Percentiles rank a stretch among this genome's conserved stretches.
These are phyloP conservation scores for Umimayanthus chanpuru DNA, from an alignment of 92 coral and sea anemone genomes.

Conservation along the genomic window DNA sequence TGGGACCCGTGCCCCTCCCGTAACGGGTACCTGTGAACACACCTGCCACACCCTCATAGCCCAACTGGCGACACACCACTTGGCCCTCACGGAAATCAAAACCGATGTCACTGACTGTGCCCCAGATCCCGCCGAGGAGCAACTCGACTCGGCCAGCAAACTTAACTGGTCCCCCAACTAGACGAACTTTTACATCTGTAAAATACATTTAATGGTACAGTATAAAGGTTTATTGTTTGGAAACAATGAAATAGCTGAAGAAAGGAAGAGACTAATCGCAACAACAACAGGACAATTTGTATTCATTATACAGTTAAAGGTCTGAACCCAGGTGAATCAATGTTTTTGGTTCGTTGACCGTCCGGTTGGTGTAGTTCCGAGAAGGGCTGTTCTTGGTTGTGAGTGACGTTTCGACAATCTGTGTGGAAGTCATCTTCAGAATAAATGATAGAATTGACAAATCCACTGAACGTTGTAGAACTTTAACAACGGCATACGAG, in stretches of 20 bases:
- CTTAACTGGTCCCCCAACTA: neutral
- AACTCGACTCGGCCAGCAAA: slow-evolving; percentile 27
- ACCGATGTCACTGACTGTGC: slow-evolving; percentile 9
- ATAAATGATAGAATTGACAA: no score
- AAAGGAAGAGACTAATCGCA: neutral
- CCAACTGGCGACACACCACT: slow-evolving; percentile 32
- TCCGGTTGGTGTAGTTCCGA: no score
- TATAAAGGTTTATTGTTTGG: neutral
- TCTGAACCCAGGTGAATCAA: no score
- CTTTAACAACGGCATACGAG: no score
- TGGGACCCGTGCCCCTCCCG: neutral
- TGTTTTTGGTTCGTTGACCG: no score
- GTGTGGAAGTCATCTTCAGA: no score
- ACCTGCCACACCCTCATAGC: slow-evolving; percentile 14
- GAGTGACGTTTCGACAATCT: no score
- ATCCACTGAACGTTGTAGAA: no score
- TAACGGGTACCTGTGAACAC: slow-evolving; percentile 17
- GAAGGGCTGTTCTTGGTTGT: no score
- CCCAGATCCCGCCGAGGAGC: slow-evolving; percentile 19
- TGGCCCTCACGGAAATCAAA: slow-evolving; percentile 24
- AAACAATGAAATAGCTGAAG: neutral
- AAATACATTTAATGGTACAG: neutral
- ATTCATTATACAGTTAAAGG: no score
- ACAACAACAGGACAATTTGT: no score
- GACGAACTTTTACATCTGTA: slow-evolving; percentile 7